These are phyloP conservation scores for Kradibia gibbosae DNA, from an alignment of 1,140 invertebrate species.

Conservation along the genomic window DNA sequence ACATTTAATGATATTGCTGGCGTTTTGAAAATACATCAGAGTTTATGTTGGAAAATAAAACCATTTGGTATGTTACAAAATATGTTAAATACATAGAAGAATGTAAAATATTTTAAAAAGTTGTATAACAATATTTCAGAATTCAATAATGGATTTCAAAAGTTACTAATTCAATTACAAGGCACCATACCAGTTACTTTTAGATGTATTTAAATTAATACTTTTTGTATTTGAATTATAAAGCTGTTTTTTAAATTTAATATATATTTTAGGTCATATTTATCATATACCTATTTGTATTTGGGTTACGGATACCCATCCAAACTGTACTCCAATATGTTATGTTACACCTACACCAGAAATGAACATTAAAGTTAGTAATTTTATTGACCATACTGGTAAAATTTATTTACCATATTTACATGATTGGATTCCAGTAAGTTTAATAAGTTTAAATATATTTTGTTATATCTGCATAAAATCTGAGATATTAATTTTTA, in stretches of 20 bases:
- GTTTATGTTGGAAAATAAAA: conserved; percentile 78
- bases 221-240: conserved; percentile 16
- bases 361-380: conserved; percentile 96
- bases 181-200: conserved; percentile 95
- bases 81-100: conserved; percentile 15
- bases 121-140: conserved; percentile 76
- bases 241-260: neutral
- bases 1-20: conserved; percentile 83
- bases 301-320: conserved; percentile 98
- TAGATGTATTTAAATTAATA: conserved; percentile 77
- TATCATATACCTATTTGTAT: conserved; percentile 99
- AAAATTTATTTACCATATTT: conserved; percentile 98
- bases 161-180: conserved; percentile 87
- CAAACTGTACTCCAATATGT: conserved; percentile 96
- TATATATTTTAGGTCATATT: conserved; percentile 74
- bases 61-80: conserved; percentile 76
- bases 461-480: conserved; percentile 9
- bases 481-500: conserved; percentile 15
- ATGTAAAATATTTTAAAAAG: conserved; percentile 27
- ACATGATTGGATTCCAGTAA: conserved; percentile 93
- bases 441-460: conserved; percentile 56
- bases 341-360: conserved; percentile 96
- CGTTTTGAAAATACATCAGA: conserved; percentile 81
- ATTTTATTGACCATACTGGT: conserved; percentile 95
- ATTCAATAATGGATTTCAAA: conserved; percentile 90